Evolutionary conservation across 2,888 invertebrate species (phyloP), one percentile per base, ranked within the genome.

Genomic region (Malthinus seriepunctatus): DNA sequence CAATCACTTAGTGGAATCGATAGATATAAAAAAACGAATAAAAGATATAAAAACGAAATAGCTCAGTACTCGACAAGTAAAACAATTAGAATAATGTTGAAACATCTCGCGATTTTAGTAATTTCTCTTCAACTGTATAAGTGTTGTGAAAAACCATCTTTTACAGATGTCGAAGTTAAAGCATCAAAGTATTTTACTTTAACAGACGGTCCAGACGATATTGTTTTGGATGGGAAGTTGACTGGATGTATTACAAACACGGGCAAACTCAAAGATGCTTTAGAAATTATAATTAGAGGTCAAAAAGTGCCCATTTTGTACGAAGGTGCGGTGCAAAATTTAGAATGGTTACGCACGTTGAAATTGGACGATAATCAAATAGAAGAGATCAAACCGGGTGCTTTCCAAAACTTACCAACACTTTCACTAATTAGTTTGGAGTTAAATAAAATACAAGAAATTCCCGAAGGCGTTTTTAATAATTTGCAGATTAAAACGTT

Each of bases 301-400:
- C 49, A 57, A 38, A 42, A 51, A 2, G 50, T 58, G 1, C 51
- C 54, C 1, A 15, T 45, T 1, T 45, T 63, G 0, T 48, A 39
- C 6, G 32, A 49, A 14, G 67, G 63, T 7, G 54, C 69, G 8
- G 63, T 73, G 7, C 56, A 63, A 14, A 65, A 68, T 51, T 37
- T 73, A 6, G 39, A 47, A n/a, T 51, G 48, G 44, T 38, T 66
- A 32, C 56, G 59, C 55, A 51, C 37, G 8, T 34, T 66, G 8
- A 60, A 31, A 12, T 33, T 65, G 48, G 32, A 56, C 1, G 44
- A 47, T 12, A 47, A 53, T 14, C 46, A 44, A 11, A 61, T 67
- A 12, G 15, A 51, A 35, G 47, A 48, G 49, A 52, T 67, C 7
- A 32, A 55, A 49, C 52, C 59, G 32, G 62, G 62, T 3, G 62